phyloP scores from a whole-genome alignment of 2,888 invertebrate genomes.

The Diabrotica balteata region DNA sequence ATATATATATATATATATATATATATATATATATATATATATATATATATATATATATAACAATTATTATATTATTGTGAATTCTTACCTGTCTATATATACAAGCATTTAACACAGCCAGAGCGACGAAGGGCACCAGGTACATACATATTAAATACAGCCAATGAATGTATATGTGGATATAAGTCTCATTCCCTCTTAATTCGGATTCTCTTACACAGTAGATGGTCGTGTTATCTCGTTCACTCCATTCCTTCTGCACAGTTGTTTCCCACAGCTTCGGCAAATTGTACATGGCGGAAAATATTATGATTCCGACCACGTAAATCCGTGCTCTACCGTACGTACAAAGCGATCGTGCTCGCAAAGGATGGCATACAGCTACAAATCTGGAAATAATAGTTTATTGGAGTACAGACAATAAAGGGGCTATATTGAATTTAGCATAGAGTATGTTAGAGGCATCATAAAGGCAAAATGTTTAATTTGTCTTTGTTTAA shows the following conservation, averaged over 20 bases:
- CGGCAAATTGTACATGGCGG: conserved; percentile 86
- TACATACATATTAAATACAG: conserved; percentile 94
- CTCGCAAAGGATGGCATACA: conserved; percentile 87
- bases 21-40: too few relatives aligned
- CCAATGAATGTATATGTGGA: conserved; percentile 91
- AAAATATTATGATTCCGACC: conserved; percentile 78
- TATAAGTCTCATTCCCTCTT: conserved; percentile 76
- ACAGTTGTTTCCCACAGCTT: conserved; percentile 74
- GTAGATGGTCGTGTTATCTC: conserved; percentile 64
- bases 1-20: too few relatives aligned
- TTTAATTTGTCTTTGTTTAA: too few relatives aligned
- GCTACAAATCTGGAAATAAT: conserved; percentile 79
- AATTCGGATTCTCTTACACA: conserved; percentile 74
- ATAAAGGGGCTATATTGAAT: too few relatives aligned
- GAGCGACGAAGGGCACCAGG: conserved; percentile 86
- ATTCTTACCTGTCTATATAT: conserved; percentile 83
- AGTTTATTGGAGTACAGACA: too few relatives aligned
- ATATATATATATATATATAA: too few relatives aligned
- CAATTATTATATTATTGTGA: too few relatives aligned
- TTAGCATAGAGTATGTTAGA: too few relatives aligned
- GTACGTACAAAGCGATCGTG: conserved; percentile 90
- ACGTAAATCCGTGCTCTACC: conserved; percentile 86
- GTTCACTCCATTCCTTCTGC: conserved; percentile 56
- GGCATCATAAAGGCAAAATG: too few relatives aligned
- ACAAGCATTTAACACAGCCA: conserved; percentile 88